A percentile compares a stretch with the other conserved stretches of the same genome.
Conservation (phyloP, 2,113 vertebrate genomes). For the Cyprichromis sp. region DNA sequence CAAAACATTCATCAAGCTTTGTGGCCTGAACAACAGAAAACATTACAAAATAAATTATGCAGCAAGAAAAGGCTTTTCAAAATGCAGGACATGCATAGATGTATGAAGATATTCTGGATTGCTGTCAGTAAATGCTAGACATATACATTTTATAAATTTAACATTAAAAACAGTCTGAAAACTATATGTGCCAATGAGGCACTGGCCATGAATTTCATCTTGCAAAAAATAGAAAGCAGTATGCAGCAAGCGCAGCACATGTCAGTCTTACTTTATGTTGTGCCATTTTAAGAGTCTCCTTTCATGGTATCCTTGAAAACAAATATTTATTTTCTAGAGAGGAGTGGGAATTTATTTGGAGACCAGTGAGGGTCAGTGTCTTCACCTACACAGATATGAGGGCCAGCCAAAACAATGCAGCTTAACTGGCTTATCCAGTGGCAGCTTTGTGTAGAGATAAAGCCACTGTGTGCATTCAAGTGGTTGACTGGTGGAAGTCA, state of each 20-base stretch:
- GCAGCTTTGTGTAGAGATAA: neutral
- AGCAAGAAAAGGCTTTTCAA: neutral
- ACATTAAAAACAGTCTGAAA: neutral
- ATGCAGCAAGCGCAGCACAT: neutral
- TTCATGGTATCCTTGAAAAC: neutral
- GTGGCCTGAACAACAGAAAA: conserved; percentile 52
- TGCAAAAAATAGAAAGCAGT: neutral
- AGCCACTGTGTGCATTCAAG: fast-evolving
- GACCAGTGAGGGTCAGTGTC: neutral
- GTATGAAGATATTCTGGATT: neutral
- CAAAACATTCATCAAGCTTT: conserved; percentile 65
- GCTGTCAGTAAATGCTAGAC: neutral
- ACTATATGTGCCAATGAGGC: neutral
- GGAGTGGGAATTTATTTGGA: neutral
- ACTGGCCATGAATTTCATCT: neutral
- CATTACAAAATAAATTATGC: neutral
- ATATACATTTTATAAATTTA: neutral
- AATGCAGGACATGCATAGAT: neutral
- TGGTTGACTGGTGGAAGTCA: neutral
- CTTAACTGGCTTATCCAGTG: neutral
- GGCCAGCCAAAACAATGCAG: neutral
- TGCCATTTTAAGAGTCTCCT: neutral
- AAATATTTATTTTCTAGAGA: neutral
- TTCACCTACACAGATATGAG: neutral
- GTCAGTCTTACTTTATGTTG: neutral